Conservation (phyloP, 2,888 invertebrate genomes). For the Scaeva pyrastri region DNA sequence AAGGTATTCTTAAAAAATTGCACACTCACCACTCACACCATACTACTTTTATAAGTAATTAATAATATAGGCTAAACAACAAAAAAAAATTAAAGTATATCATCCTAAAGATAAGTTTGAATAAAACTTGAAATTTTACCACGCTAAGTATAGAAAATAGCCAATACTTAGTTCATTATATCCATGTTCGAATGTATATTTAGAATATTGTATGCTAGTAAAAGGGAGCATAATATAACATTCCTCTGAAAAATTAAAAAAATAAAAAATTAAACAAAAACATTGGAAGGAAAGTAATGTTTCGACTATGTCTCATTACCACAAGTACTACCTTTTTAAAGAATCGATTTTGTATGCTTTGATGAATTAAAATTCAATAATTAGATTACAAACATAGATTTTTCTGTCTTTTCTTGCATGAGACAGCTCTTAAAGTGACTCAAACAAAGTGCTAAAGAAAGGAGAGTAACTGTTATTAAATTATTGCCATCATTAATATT, state of each 20-base stretch:
- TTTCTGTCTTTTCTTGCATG: slow-evolving; percentile 14
- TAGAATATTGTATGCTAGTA: slow-evolving; percentile 37
- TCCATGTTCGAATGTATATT: slow-evolving; percentile 55
- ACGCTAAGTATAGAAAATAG: slow-evolving; percentile 54
- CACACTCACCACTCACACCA: slow-evolving; percentile 52
- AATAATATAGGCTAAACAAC: slow-evolving; percentile 46
- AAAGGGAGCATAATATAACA: slow-evolving; percentile 42
- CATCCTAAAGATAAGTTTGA: slow-evolving; percentile 47
- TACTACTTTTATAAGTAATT: slow-evolving; percentile 64
- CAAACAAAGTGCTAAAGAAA: neutral
- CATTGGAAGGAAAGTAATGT: slow-evolving; percentile 10
- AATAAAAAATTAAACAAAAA: slow-evolving; percentile 12
- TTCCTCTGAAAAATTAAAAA: slow-evolving; percentile 48
- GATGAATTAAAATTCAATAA: neutral
- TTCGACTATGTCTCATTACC: slow-evolving; percentile 23
- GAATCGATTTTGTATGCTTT: neutral
- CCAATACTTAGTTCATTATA: slow-evolving; percentile 60
- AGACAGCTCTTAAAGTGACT: slow-evolving; percentile 8
- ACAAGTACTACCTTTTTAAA: neutral
- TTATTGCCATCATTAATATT: neutral
- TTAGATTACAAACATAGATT: neutral
- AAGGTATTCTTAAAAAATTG: slow-evolving; percentile 77
- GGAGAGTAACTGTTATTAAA: too few species aligned
- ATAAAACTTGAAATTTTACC: slow-evolving; percentile 40
- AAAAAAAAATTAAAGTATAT: slow-evolving; percentile 44